Base-by-base conservation (phyloP, 2,888 invertebrate genomes). In the Netelia melanura region DNA sequence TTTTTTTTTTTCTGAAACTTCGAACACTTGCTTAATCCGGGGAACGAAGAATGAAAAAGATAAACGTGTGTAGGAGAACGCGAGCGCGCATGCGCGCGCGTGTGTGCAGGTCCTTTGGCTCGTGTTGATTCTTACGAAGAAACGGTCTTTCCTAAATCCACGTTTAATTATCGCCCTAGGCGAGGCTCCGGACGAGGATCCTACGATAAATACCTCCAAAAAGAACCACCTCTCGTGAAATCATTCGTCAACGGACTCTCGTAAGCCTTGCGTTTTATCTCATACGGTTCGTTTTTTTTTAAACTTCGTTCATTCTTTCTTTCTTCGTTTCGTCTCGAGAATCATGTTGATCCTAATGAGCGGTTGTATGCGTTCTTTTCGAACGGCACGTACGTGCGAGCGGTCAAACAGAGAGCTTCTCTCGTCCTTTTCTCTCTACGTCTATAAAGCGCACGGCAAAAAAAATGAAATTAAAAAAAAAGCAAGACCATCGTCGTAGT, bases 101-200 rank as follows among this genome's bases (percentile, higher is more conserved):
- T 23, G 67, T 44, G 68, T 54, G 68, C 9, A 14, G n/a, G 17
- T 44, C 44, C 58, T 67, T 70, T 64, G 74, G 30, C 23, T 71
- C 38, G 17, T 58, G 21, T 43, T 38, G 48, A 75, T 68, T 75
- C 74, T 71, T 65, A 61, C 71, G 58, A 61, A 65, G 79, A 80
- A 77, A 80, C 80, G 58, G 75, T 75, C 71, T 81, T 78, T 81
- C 58, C 78, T 56, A 81, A 86, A 87, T 87, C 74, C 77, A 81
- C 79, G 86, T 87, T 87, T 87, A 86, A 87, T 86, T 86, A 83
- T 86, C 76, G 78, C 84, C 85, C 44, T 30, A 72, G 81, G 86
- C 83, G 67, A 83, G 79, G 65, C 61, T 78, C 38, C 38, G 58
- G 48, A 70, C 11, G 54, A 67, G 54, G 23, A 64, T 64, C 77